phyloP scores from a whole-genome alignment of 1,140 invertebrate genomes.

The Dendroctonus valens region DNA sequence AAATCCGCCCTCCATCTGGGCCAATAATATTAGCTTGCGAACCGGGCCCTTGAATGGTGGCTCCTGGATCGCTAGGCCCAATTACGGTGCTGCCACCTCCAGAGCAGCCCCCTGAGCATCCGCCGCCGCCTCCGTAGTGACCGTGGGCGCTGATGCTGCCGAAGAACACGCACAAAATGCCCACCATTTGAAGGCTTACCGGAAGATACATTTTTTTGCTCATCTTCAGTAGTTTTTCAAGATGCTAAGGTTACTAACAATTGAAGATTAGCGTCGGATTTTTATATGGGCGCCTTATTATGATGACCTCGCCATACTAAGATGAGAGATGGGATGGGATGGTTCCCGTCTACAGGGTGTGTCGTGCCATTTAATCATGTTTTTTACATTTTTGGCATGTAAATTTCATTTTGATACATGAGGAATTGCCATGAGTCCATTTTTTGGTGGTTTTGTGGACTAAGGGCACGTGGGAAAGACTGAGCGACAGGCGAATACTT shows the following conservation, averaged over 20 bases:
- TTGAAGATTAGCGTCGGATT: slow-evolving; percentile 18
- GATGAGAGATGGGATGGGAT: slow-evolving; percentile 30
- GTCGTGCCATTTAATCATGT: background rate
- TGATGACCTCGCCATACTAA: slow-evolving; percentile 25
- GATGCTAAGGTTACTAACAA: slow-evolving; percentile 5
- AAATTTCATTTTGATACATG: too few relatives aligned
- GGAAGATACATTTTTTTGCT: background rate
- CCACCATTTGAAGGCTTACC: background rate
- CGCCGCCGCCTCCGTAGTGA: background rate
- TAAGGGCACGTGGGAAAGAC: too few relatives aligned
- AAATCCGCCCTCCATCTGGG: slow-evolving; percentile 40
- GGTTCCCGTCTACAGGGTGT: slow-evolving; percentile 26
- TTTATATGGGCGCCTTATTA: slow-evolving; percentile 19
- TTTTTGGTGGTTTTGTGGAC: too few relatives aligned
- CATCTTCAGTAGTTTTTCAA: background rate
- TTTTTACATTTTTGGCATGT: too few relatives aligned
- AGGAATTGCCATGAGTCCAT: too few relatives aligned
- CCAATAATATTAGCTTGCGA: slow-evolving; percentile 33
- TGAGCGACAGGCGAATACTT: too few relatives aligned
- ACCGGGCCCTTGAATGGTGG: slow-evolving; percentile 38
- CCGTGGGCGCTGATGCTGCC: too few relatives aligned
- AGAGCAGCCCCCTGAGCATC: slow-evolving; percentile 10
- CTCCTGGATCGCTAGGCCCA: slow-evolving; percentile 40
- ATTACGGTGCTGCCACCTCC: slow-evolving; percentile 31
- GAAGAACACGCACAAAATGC: background rate